Conservation (phyloP, 2,888 invertebrate genomes). For the Platycnemis pennipes region DNA sequence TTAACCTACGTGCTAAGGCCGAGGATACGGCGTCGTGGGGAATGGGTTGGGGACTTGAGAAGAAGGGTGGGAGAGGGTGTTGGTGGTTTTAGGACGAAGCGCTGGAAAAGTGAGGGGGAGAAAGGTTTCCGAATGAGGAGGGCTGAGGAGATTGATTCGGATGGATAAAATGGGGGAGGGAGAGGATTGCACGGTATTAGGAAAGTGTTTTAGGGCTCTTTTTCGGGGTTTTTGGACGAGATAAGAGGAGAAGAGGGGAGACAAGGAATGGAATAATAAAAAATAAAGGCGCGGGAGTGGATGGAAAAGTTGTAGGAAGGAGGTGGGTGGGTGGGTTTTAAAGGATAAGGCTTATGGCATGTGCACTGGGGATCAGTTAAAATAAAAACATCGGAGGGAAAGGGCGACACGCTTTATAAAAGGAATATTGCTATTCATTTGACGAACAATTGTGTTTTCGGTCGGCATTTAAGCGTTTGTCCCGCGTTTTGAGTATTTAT, state of each 20-base stretch:
- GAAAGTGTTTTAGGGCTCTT: slow-evolving; percentile 45
- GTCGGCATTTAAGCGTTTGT: not conserved
- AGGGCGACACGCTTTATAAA: not conserved
- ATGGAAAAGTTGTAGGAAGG: not conserved
- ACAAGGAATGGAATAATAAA: slow-evolving; percentile 12
- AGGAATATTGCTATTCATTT: not conserved
- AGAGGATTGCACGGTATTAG: slow-evolving; percentile 42
- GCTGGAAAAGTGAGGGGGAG: not conserved
- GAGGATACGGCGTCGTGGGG: too few species aligned
- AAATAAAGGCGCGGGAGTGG: not conserved
- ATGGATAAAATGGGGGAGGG: not conserved
- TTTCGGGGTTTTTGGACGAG: not conserved
- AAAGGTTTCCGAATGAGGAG: not conserved
- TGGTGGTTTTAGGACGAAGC: not conserved
- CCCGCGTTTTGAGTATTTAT: not conserved
- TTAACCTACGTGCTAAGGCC: not conserved
- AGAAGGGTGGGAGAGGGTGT: not conserved
- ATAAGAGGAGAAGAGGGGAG: slow-evolving; percentile 7
- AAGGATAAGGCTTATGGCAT: not conserved
- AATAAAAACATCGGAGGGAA: not conserved
- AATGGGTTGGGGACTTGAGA: not conserved
- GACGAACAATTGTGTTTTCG: not conserved
- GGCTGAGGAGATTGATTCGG: slow-evolving; percentile 42
- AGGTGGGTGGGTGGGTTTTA: not conserved
- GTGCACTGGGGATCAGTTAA: not conserved